Evolutionary conservation across 2,797 vertebrate species (phyloP), one percentile per base, ranked within the genome.

Genomic region (Peromyscus attwateri): DNA sequence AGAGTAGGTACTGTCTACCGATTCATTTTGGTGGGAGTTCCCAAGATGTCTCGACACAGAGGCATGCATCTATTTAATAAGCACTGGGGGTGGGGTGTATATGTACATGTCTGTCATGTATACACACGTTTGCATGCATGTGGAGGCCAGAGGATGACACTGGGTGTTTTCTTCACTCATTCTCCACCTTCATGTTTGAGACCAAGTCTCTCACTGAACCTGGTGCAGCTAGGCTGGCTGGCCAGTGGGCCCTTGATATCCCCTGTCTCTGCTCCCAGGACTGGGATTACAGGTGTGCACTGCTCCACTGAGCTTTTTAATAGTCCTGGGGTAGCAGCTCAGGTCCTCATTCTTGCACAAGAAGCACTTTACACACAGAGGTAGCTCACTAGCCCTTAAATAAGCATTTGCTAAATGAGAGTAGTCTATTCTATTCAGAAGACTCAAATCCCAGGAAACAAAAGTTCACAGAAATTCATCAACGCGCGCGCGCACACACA

Each of bases 331-430:
- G 10, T 71, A 55, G 17, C 66, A 55, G 71, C 16, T 29, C 46
- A 71, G 49, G 23, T 34, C 25, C 9, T 73, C 49, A 88, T 75
- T 27, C 27, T 75, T 88, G 8, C 25, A 57, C 52, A 75, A 11
- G 23, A 40, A 75, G 27, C 27, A 88, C 12, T 23, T 43, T 31
- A 75, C 17, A 57, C 87, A 75, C 27, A 43, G 27, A 75, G 52
- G 16, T 19, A 62, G 23, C 70, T 75, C 71, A 43, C 27, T 11
- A 34, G 5, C n/a, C 37, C 55, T 29, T 85, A 64, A 94, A 66
- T 55, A 84, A 71, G 23, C 31, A 77, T 46, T 21, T 49, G 46
- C 52, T 79, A 84, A 84, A 80, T 91, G 89, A 83, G 83, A 92
- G 64, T 5, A 52, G 10, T 52, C 49, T 46, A 60, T 91, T 79